Evolutionary conservation across 2,797 vertebrate species (phyloP).

Genomic region (Danio tinwini): DNA sequence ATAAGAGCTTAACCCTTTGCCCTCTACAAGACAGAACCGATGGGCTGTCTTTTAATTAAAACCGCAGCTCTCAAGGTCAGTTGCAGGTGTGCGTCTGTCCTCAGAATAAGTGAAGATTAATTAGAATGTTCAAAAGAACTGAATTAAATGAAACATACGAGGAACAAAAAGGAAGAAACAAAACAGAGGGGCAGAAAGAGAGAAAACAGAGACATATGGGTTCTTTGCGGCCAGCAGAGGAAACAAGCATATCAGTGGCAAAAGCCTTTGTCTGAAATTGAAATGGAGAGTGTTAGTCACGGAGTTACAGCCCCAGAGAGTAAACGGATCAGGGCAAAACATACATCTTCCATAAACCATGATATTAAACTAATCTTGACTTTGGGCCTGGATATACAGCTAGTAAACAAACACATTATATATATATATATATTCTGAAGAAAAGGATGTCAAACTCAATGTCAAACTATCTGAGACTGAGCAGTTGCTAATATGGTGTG

Average conservation of each 20-base stretch:
- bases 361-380: slow-evolving; percentile 21
- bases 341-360: slow-evolving; percentile 36
- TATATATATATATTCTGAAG: slow-evolving; percentile 1
- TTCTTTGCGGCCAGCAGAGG: slow-evolving; percentile 59
- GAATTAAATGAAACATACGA: slow-evolving; percentile 42
- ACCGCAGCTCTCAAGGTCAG: slow-evolving; percentile 70
- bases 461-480: not conserved
- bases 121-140: slow-evolving; percentile 69
- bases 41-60: slow-evolving; percentile 75
- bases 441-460: too few species aligned
- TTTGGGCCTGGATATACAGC: slow-evolving; percentile 37
- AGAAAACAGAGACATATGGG: slow-evolving; percentile 15
- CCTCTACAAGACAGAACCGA: slow-evolving; percentile 56
- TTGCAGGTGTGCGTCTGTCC: slow-evolving; percentile 48
- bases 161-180: not conserved
- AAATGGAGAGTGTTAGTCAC: slow-evolving; percentile 56
- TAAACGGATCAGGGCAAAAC: slow-evolving; percentile 50
- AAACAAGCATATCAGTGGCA: slow-evolving; percentile 56
- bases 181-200: slow-evolving; percentile 15
- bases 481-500: not conserved
- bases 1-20: slow-evolving; percentile 64
- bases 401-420: not conserved
- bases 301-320: slow-evolving; percentile 42
- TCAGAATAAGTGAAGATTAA: slow-evolving; percentile 66
- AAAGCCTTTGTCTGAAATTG: slow-evolving; percentile 65